Evolutionary conservation across 2,113 vertebrate species (phyloP).

Genomic region (Rousettus leschenaultii): DNA sequence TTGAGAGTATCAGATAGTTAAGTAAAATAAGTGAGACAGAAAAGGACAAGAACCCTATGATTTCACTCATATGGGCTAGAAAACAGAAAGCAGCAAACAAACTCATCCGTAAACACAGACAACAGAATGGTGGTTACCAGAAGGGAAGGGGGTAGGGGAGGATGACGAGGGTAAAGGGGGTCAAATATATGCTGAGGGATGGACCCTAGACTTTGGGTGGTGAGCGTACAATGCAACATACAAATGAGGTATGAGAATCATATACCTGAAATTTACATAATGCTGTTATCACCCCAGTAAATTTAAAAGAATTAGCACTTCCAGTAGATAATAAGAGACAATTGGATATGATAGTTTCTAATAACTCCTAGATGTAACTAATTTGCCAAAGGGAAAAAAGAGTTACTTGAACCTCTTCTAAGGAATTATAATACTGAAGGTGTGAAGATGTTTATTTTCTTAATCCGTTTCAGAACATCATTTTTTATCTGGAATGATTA

Average conservation of each 20-base stretch:
- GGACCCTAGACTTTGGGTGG: neutral
- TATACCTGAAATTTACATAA: neutral
- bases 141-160: neutral
- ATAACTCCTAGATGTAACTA: neutral
- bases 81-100: neutral
- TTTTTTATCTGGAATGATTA: neutral
- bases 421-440: neutral
- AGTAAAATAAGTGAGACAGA: neutral
- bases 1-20: neutral
- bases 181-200: neutral
- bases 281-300: neutral
- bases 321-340: neutral
- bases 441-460: neutral
- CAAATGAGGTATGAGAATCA: neutral
- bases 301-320: neutral
- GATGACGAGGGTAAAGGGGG: neutral
- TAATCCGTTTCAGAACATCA: neutral
- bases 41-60: neutral
- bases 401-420: neutral
- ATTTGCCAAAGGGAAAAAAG: neutral
- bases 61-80: neutral
- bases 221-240: neutral
- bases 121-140: neutral
- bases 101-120: neutral
- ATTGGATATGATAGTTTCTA: neutral